Evolutionary conservation across 1,140 invertebrate genomes (phyloP), one percentile per base, ranked within the genome.

Genomic region (Heterodera schachtii): DNA sequence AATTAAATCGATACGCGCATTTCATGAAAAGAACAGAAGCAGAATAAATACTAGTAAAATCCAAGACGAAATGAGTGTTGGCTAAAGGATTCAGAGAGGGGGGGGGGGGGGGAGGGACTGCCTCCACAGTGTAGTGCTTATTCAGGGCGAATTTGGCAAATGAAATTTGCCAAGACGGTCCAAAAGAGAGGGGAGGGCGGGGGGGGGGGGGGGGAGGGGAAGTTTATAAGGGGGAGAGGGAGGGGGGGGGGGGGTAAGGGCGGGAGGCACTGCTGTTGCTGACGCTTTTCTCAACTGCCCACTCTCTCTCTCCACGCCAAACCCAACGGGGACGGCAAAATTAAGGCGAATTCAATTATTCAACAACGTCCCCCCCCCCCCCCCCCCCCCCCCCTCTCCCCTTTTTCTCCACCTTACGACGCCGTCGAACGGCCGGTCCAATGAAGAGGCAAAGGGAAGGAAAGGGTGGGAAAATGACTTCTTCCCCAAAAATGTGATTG

Each of bases 101-200:
- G 43, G 0, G 41, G 3, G 8, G 31, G 9, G 52, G 43, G 31
- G 31, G 31, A n/a, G n/a, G n/a, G n/a, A 9, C 46, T n/a, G 21
- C 46, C 19, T 6, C 46, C 19, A 41, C 49, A 9, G 52, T 7
- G 43, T 31, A 52, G 76, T 67, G 76, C 76, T 78, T 78, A 78
- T 78, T 76, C 64, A 31, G 4, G n/a, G 69, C 69, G 75, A 76
- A 76, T 76, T 78, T 78, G 76, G 76, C 76, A 78, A 78, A 78
- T 78, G 76, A 78, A 78, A 78, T 78, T 78, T 78, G 21, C 75
- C 41, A 3, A n/a, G 76, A 46, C 76, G 31, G 76, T 16, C 44
- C 43, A 21, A 75, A 75, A 57, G 64, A 44, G 7, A 46, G 43
- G 11, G 57, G 13, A 9, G 1, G 31, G 31, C 31, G 31, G 2